Conservation (phyloP, 1,140 invertebrate species). For the Ephestia elutella region DNA sequence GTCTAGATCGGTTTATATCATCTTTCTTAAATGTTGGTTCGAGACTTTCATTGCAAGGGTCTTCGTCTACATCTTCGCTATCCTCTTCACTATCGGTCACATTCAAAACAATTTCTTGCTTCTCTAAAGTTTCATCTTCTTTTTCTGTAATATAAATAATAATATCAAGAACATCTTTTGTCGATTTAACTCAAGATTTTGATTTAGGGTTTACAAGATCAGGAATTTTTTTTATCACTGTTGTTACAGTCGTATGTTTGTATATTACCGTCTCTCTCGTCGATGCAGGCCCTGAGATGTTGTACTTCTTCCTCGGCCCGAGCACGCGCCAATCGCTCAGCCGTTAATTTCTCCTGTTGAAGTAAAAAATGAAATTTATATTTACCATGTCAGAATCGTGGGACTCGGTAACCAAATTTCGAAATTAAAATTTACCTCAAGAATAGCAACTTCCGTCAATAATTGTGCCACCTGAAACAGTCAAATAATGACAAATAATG, state of each 20-base stretch:
- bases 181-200: too few species aligned
- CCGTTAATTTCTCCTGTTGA: conserved; percentile 48
- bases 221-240: too few species aligned
- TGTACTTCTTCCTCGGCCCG: conserved; percentile 47
- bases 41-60: conserved; percentile 44
- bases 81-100: conserved; percentile 40
- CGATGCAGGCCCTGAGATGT: conserved; percentile 51
- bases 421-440: conserved; percentile 51
- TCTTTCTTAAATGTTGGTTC: conserved; percentile 55
- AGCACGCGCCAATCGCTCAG: conserved; percentile 40
- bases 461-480: conserved; percentile 35
- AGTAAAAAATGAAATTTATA: not conserved
- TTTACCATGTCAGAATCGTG: not conserved
- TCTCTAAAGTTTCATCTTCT: conserved; percentile 22
- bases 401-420: too few species aligned
- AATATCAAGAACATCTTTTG: too few species aligned
- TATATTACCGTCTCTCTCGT: conserved; percentile 53
- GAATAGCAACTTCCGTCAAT: conserved; percentile 41
- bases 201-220: too few species aligned
- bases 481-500: conserved; percentile 14
- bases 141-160: conserved; percentile 37
- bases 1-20: conserved; percentile 38
- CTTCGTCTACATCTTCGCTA: conserved; percentile 34
- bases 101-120: conserved; percentile 30
- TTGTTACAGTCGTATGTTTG: too few species aligned